Conservation (phyloP, 1,140 invertebrate genomes). For the Aphelinus atriplicis region DNA sequence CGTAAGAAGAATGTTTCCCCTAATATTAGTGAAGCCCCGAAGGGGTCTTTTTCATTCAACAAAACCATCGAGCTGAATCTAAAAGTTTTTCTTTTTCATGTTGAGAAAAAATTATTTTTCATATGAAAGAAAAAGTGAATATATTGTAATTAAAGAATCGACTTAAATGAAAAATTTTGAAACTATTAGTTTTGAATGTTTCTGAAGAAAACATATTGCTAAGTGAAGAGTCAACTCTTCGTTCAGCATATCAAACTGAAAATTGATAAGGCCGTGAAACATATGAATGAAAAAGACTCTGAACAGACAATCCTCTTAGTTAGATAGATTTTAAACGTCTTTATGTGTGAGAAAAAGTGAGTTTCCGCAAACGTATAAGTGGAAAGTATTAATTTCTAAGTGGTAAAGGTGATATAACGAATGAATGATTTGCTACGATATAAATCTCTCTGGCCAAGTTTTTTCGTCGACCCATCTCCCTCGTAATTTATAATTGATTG, state of each 20-base stretch:
- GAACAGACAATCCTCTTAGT: constrained; percentile 38
- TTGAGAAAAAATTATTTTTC: neutral
- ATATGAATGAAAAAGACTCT: constrained; percentile 37
- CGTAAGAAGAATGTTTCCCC: constrained; percentile 23
- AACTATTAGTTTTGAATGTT: neutral
- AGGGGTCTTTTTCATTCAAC: constrained; percentile 36
- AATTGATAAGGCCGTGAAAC: neutral
- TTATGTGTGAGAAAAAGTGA: constrained; percentile 16
- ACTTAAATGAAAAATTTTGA: neutral
- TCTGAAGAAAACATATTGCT: neutral
- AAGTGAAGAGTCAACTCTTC: too few species aligned
- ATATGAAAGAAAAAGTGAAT: neutral
- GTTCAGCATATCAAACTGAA: neutral
- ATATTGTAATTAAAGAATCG: neutral
- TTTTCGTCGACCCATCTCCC: constrained; percentile 9
- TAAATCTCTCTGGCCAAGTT: constrained; percentile 29
- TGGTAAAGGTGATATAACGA: constrained; percentile 10
- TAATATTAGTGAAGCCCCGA: constrained; percentile 29
- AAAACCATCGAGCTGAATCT: neutral
- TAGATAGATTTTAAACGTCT: constrained; percentile 32
- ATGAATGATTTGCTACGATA: constrained; percentile 25
- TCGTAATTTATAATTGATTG: constrained; percentile 36
- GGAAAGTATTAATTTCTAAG: constrained; percentile 39
- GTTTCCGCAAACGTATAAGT: constrained; percentile 10
- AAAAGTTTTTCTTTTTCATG: neutral